Base-by-base conservation (phyloP, 2,113 vertebrate species). In the Protomyctophum bolini region DNA sequence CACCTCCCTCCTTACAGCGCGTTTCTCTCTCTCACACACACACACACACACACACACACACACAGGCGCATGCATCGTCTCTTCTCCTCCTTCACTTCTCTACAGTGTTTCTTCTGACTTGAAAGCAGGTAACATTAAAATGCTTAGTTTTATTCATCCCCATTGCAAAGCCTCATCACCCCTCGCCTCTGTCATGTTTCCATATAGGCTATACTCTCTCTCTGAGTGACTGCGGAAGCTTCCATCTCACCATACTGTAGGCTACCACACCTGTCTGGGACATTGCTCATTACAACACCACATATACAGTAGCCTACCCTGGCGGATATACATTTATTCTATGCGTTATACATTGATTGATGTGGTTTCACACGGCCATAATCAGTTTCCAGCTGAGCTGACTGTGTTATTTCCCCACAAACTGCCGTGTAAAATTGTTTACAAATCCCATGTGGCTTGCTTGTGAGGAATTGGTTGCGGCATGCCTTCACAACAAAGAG, bases 251-350 rank as follows among this genome's bases (percentile, higher is more conserved):
- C 54, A 59, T 50, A 14, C 15, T 6, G 48, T 46, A n/a, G n/a
- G n/a, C n/a, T n/a, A 86, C 83, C 81, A 73, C 84, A 88, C 87
- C 83, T 84, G 83, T 82, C 82, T 76, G 76, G 71, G 47, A 58
- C 73, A 56, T 66, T 59, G 68, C 79, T 21, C 21, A 3, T 59
- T 12, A 12, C 33, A 41, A 6, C 33, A 41, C 5, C 33, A 21
- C n/a, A 33, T 33, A 33, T 33, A 33, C 33, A 41, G 33, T 41
- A 41, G 33, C 21, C 21, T 41, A 41, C 33, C 33, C 5, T 2
- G 4, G 33, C 33, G 3, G 3, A 41, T 41, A 41, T 41, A 4
- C 33, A 41, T 41, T 41, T 41, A 41, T 6, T 41, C 33, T 2
- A 6, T 41, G 33, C 33, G 33, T 41, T 41, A 3, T 41, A 41